Conservation (phyloP, 2,113 vertebrate species). For the Ramphastos sulfuratus region DNA sequence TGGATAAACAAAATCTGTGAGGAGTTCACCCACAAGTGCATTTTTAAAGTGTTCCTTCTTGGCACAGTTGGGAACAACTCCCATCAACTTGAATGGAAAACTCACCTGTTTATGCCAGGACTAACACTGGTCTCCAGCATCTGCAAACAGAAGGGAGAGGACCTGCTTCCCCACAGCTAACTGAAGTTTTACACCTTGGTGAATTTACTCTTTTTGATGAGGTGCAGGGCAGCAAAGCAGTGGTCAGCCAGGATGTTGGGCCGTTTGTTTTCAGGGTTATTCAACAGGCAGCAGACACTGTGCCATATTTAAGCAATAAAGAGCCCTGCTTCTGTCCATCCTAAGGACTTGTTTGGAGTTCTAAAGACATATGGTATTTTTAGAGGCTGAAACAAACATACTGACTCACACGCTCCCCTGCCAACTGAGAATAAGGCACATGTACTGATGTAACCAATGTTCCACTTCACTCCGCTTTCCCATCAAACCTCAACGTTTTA, state of each 20-base stretch:
- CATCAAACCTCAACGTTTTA: slow-evolving; percentile 52
- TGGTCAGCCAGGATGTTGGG: neutral
- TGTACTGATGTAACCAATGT: slow-evolving; percentile 65
- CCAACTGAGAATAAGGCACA: slow-evolving; percentile 63
- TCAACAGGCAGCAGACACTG: neutral
- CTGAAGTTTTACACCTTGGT: neutral
- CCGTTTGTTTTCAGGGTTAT: neutral
- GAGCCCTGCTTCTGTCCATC: slow-evolving; percentile 38
- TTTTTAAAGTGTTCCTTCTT: slow-evolving; percentile 5
- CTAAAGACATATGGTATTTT: slow-evolving; percentile 65
- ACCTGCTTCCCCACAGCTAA: neutral
- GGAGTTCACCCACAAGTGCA: neutral
- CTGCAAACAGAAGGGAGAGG: neutral
- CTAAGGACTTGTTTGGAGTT: slow-evolving; percentile 42
- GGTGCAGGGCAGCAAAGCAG: neutral
- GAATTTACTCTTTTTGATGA: neutral
- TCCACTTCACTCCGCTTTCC: slow-evolving; percentile 52
- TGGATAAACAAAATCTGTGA: slow-evolving; percentile 32
- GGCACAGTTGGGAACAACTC: neutral
- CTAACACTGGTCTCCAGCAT: slow-evolving; percentile 9
- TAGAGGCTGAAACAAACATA: slow-evolving; percentile 69
- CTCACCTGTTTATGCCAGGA: slow-evolving; percentile 37
- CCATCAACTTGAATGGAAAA: slow-evolving; percentile 5
- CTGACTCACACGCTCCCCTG: slow-evolving; percentile 63
- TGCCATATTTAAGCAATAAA: slow-evolving; percentile 7